These are phyloP conservation scores for Sandelia bainsii DNA, from an alignment of 2,797 vertebrate genomes.

Conservation along the genomic window DNA sequence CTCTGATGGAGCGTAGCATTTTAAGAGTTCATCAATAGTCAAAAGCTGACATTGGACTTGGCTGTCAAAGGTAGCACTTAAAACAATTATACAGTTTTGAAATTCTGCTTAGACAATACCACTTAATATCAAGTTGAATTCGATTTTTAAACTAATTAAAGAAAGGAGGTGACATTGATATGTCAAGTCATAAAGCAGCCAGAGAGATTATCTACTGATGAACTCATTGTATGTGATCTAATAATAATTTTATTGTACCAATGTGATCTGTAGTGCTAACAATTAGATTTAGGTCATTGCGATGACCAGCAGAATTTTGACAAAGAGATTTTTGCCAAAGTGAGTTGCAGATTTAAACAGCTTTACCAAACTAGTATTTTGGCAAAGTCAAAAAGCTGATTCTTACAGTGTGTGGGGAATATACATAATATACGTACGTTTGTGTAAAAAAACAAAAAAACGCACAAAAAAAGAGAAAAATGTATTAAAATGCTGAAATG, in stretches of 20 bases:
- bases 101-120: not conserved
- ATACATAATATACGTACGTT: not conserved
- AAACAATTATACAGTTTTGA: not conserved
- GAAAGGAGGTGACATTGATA: not conserved
- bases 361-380: conserved; percentile 17
- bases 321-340: not conserved
- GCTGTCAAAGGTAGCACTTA: not conserved
- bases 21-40: conserved; percentile 40
- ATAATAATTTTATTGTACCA: not conserved
- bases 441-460: too few species aligned
- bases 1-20: conserved; percentile 25
- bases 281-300: conserved; percentile 12
- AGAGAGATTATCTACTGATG: conserved; percentile 27
- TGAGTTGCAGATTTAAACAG: conserved; percentile 19
- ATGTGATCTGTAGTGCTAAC: conserved; percentile 1
- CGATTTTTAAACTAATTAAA: not conserved
- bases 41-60: conserved; percentile 9
- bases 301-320: not conserved
- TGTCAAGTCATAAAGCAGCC: conserved; percentile 15
- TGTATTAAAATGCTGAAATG: not conserved
- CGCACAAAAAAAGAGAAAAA: not conserved
- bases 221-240: conserved; percentile 13
- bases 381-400: conserved; percentile 10
- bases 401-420: conserved; percentile 24
- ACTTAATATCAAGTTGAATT: conserved; percentile 6